Base-by-base conservation (phyloP, 2,797 vertebrate species). In the Emydoidea blandingii region DNA sequence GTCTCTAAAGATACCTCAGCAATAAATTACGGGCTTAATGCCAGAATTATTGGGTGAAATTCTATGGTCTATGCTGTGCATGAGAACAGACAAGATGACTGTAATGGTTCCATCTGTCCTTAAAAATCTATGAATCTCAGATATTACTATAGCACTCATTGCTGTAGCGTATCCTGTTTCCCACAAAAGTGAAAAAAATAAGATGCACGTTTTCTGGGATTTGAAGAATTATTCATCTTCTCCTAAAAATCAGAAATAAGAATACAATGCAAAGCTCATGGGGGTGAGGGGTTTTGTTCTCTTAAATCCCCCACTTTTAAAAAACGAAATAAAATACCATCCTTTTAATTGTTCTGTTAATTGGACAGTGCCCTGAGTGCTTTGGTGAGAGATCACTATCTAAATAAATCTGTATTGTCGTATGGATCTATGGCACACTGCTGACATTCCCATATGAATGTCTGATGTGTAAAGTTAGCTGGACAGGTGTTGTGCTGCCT, bases 21-120 rank as follows among this genome's bases (percentile, higher is more conserved):
- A n/a, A 72, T 41, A 41, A 37, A 37, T 41, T 72, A 74, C 3
- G 23, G 41, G 68, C 5, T 74, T 74, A 74, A 14, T 44, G 41
- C n/a, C 34, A 65, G 62, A n/a, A n/a, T 65, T 65, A 65, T 4
- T 19, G 34, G 62, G 3, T 19, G 62, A 59, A 29, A 59, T 59
- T 59, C 29, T 14, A 31, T 59, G 57, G 29, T 59, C 93, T 91
- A 94, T 96, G 94, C 94, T 90, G 93, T 95, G 92, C 94, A 62
- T 93, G 86, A 95, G 92, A 79, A 81, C 86, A 93, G 93, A 91
- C 11, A 34, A 92, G 81, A 95, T 54, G 53, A 95, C 85, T 83
- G 93, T 31, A 79, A 49, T 81, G 89, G 94, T 93, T 96, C 94
- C 87, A 89, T 88, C 68, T 89, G 95, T 90, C 62, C 92, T 83